A percentile compares a stretch with the other conserved stretches of the same genome.
These are phyloP conservation scores for Leucozona laternaria DNA, from an alignment of 2,888 invertebrate genomes.

Conservation along the genomic window DNA sequence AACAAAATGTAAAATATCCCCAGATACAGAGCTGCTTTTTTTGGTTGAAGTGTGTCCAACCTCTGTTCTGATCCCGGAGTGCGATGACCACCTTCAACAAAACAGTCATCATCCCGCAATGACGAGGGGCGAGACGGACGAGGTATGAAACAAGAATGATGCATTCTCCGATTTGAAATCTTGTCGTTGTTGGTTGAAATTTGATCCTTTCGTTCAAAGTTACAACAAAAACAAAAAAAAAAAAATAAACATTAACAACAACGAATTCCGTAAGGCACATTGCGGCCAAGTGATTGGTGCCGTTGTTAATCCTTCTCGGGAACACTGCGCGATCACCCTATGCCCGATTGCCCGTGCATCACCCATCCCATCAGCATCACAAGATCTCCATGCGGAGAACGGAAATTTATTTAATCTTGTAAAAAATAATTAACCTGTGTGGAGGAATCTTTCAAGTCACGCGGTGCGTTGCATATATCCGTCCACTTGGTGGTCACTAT, in stretches of 20 bases:
- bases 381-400: conserved; percentile 11
- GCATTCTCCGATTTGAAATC: conserved; percentile 75
- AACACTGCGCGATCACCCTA: conserved; percentile 16
- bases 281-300: conserved; percentile 72
- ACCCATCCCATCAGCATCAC: no score
- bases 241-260: conserved; percentile 52
- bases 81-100: conserved; percentile 70
- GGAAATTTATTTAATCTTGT: conserved; percentile 72
- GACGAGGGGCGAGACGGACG: neutral
- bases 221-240: conserved; percentile 1
- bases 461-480: conserved; percentile 56
- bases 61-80: conserved; percentile 51
- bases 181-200: conserved; percentile 72
- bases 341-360: neutral
- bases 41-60: conserved; percentile 55
- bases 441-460: conserved; percentile 72
- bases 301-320: conserved; percentile 71
- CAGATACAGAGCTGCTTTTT: neutral
- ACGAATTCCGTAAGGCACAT: conserved; percentile 74
- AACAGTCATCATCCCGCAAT: conserved; percentile 18
- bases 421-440: conserved; percentile 75
- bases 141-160: conserved; percentile 65
- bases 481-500: conserved; percentile 64
- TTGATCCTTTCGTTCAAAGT: conserved; percentile 71
- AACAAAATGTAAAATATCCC: neutral